phyloP scores from a whole-genome alignment of 2,888 invertebrate species.

The Herminia tarsipennalis region DNA sequence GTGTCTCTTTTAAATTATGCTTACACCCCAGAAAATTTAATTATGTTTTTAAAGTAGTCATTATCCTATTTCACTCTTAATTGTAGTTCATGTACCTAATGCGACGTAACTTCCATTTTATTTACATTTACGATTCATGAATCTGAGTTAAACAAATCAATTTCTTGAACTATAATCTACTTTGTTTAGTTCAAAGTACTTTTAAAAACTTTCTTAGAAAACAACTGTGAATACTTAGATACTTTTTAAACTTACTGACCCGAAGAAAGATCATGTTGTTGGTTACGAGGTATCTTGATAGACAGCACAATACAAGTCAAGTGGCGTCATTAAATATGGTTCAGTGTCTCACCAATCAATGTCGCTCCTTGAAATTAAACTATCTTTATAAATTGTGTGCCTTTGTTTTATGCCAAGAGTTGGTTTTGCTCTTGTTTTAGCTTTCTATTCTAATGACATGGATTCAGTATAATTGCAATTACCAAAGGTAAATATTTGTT shows the following conservation, averaged over 20 bases:
- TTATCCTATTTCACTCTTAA: constrained; percentile 56
- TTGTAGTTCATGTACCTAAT: constrained; percentile 55
- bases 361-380: constrained; percentile 40
- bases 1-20: too few species aligned
- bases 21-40: too few species aligned
- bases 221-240: constrained; percentile 20
- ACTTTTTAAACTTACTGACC: constrained; percentile 26
- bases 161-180: constrained; percentile 42
- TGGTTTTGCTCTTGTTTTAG: neutral
- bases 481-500: neutral
- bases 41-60: too few species aligned
- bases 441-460: constrained; percentile 12
- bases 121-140: constrained; percentile 63
- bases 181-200: constrained; percentile 26
- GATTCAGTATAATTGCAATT: constrained; percentile 9
- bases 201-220: constrained; percentile 15
- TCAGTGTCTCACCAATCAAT: constrained; percentile 41
- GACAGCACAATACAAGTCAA: constrained; percentile 46
- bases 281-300: constrained; percentile 33
- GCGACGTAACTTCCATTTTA: constrained; percentile 53
- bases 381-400: constrained; percentile 18
- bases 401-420: constrained; percentile 1
- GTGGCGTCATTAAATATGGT: constrained; percentile 51
- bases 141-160: constrained; percentile 48
- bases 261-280: constrained; percentile 27